Evolutionary conservation across 2,113 vertebrate species (phyloP), one percentile per base, ranked within the genome.

Genomic region (Phrynosoma platyrhinos): DNA sequence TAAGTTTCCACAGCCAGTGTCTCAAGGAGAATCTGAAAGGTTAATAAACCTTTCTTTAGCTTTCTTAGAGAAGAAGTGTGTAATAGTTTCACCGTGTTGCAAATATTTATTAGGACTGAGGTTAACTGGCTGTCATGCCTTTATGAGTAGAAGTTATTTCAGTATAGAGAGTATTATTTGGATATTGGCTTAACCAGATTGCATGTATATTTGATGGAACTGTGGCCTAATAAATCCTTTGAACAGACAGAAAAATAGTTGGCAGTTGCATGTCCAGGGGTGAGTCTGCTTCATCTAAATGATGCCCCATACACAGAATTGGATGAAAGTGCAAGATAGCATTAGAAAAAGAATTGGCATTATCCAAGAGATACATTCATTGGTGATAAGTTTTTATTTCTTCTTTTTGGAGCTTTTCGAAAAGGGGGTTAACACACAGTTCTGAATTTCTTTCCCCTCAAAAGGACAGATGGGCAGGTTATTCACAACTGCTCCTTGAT

Each of bases 331-430:
- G 20, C 20, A 64, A 21, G 62, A n/a, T 7, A 79, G 62, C 20
- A 86, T 13, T 40, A 58, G 8, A 25, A 55, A 27, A 40, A 87
- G 79, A 18, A 32, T 88, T 72, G 1, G 0, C 18, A 79, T 32
- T 21, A 89, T 47, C 66, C 66, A 68, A 68, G 66, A 72, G 52
- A 25, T 40, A 82, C 86, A 92, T 92, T 90, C 18, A 21, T 69
- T 18, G 23, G 52, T 88, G 87, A 69, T 36, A 79, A 72, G 30
- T 79, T 58, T 10, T 58, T 58, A 13, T 58, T 27, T 21, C 7
- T 72, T 81, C 47, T 16, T 23, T 84, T 77, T 87, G n/a, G 80
- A 4, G 2, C 86, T 42, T 69, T 79, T 4, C 68, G 77, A 79
- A 91, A 87, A 4, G 36, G 69, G 1, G 25, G 74, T 18, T 86